Percentiles rank a stretch among this genome's conserved stretches.
Evolutionary conservation across 2,113 vertebrate species (phyloP).

Genomic region (Apodemus speciosus): DNA sequence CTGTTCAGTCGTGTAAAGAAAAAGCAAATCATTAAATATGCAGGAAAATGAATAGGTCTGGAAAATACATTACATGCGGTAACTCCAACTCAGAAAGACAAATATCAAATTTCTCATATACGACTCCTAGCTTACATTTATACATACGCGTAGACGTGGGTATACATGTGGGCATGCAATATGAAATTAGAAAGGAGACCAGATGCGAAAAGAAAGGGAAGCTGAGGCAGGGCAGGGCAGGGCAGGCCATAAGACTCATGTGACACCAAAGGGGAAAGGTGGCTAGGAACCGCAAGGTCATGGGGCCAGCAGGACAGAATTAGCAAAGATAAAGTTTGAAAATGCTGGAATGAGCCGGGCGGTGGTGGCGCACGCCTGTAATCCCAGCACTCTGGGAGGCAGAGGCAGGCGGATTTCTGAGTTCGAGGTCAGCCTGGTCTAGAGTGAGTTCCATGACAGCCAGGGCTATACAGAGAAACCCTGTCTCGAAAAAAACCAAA

Average conservation of each 20-base stretch:
- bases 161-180: not conserved
- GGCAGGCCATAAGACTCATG: too few species aligned
- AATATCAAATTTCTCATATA: not conserved
- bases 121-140: not conserved
- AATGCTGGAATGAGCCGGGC: too few species aligned
- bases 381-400: too few species aligned
- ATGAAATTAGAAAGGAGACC: not conserved
- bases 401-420: too few species aligned
- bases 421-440: too few species aligned
- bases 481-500: too few species aligned
- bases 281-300: not conserved
- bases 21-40: not conserved
- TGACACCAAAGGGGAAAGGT: not conserved
- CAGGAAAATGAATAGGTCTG: not conserved
- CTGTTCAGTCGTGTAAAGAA: not conserved
- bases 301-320: not conserved
- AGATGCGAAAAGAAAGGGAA: not conserved
- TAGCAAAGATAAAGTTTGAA: not conserved
- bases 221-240: not conserved
- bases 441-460: too few species aligned
- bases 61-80: not conserved
- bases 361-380: too few species aligned
- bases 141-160: not conserved
- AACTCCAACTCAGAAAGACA: not conserved
- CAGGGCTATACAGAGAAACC: too few species aligned